Evolutionary conservation across 1,140 invertebrate species (phyloP).

Genomic region (Heliconius eleuchia): DNA sequence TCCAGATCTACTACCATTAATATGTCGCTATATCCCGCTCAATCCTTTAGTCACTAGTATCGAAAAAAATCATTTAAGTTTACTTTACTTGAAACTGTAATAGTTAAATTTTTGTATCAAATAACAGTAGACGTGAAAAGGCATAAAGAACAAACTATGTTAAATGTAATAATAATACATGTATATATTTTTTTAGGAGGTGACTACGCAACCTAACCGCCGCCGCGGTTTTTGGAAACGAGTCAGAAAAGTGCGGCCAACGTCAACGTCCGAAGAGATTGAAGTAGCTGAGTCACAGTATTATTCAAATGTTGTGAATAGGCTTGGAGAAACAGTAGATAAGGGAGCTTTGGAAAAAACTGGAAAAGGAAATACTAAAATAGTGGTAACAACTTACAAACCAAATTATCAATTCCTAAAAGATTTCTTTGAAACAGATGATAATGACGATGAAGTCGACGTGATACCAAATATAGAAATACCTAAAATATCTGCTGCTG

Average conservation of each 20-base stretch:
- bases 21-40: too few species aligned
- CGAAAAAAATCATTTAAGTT: too few species aligned
- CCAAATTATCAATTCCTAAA: conserved; percentile 65
- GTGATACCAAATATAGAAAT: conserved; percentile 61
- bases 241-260: conserved; percentile 80
- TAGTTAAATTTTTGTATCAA: too few species aligned
- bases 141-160: background rate
- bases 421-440: conserved; percentile 58
- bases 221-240: conserved; percentile 86
- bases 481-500: conserved; percentile 49
- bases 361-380: conserved; percentile 49
- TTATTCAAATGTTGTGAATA: conserved; percentile 75
- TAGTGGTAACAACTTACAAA: conserved; percentile 69
- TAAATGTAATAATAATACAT: background rate
- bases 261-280: conserved; percentile 82
- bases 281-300: conserved; percentile 87
- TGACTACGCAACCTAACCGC: conserved; percentile 60
- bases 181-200: conserved; percentile 49
- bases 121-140: background rate
- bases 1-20: too few species aligned
- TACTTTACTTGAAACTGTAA: too few species aligned
- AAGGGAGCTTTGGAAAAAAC: conserved; percentile 54
- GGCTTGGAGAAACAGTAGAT: conserved; percentile 60
- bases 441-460: conserved; percentile 52
- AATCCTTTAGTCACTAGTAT: too few species aligned